These are phyloP conservation scores for Drosophila nigromelanica DNA, from an alignment of 1,140 invertebrate species.

Conservation along the genomic window DNA sequence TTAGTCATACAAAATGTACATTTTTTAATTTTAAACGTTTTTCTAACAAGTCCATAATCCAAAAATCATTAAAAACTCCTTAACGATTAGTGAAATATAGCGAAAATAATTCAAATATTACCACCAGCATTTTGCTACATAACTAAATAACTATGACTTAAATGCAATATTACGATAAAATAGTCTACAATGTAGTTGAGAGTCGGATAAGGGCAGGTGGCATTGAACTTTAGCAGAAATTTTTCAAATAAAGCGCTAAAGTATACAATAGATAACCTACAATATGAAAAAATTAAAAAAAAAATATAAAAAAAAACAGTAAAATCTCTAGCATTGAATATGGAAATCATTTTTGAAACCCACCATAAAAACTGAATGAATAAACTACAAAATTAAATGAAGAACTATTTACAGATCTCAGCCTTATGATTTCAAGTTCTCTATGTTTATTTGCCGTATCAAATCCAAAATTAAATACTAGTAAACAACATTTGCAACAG, in stretches of 20 bases:
- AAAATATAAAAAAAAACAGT: constrained; percentile 9
- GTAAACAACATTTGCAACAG: constrained; percentile 16
- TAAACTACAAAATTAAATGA: constrained; percentile 16
- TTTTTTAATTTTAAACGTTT: constrained; percentile 20
- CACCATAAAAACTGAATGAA: constrained; percentile 55
- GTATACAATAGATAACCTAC: constrained; percentile 29
- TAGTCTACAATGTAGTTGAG: constrained; percentile 62
- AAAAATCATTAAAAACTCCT: constrained; percentile 30
- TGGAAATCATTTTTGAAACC: constrained; percentile 67
- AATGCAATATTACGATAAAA: constrained; percentile 57
- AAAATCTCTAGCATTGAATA: constrained; percentile 43
- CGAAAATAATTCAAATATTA: constrained; percentile 71
- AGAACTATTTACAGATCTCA: constrained; percentile 20
- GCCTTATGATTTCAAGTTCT: constrained; percentile 21
- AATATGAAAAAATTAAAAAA: constrained; percentile 20
- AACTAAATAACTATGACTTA: constrained; percentile 50
- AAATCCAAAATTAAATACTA: constrained; percentile 32
- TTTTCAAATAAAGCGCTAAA: constrained; percentile 37
- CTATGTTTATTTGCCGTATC: constrained; percentile 27
- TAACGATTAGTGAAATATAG: constrained; percentile 75
- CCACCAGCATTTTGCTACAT: constrained; percentile 77
- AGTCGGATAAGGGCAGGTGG: constrained; percentile 32
- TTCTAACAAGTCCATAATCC: constrained; percentile 57
- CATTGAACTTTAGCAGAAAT: constrained; percentile 28
- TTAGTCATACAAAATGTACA: constrained; percentile 27